phyloP scores from a whole-genome alignment of 2,888 invertebrate genomes.

The Ctena decussata region DNA sequence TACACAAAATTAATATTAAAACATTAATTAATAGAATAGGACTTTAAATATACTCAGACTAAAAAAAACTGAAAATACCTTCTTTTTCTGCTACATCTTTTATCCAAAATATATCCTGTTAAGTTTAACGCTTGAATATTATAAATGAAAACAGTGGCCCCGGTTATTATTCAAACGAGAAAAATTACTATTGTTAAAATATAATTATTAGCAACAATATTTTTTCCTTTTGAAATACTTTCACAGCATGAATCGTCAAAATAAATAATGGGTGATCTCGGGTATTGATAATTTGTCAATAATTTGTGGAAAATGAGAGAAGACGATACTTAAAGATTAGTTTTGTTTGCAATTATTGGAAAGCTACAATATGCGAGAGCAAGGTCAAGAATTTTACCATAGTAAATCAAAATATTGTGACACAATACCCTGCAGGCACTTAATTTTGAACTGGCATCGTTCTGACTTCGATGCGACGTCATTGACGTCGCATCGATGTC shows the following conservation, averaged over 20 bases:
- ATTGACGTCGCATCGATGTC: too few relatives aligned
- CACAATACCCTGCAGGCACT: too few relatives aligned
- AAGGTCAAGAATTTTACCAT: too few relatives aligned
- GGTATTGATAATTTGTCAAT: conserved; percentile 8
- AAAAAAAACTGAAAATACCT: too few relatives aligned
- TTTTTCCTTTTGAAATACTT: conserved; percentile 2
- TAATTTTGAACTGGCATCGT: too few relatives aligned
- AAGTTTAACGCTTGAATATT: not conserved
- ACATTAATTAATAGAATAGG: too few relatives aligned
- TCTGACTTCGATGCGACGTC: too few relatives aligned
- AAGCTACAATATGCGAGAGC: not conserved
- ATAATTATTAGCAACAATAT: conserved; percentile 2
- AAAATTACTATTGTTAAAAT: not conserved
- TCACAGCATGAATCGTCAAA: conserved; percentile 4
- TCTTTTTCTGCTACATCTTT: not conserved
- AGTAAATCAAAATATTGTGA: too few relatives aligned
- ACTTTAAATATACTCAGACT: too few relatives aligned
- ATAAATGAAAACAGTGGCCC: not conserved
- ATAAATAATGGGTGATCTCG: not conserved
- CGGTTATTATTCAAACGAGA: not conserved
- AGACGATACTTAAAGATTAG: not conserved
- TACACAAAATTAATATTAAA: too few relatives aligned
- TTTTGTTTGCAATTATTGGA: not conserved
- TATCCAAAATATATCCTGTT: not conserved
- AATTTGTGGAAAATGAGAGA: not conserved